A percentile compares a stretch with the other conserved stretches of the same genome.
These are phyloP conservation scores for Pyrocephalus nanus DNA, from an alignment of 2,797 vertebrate species.

Conservation along the genomic window DNA sequence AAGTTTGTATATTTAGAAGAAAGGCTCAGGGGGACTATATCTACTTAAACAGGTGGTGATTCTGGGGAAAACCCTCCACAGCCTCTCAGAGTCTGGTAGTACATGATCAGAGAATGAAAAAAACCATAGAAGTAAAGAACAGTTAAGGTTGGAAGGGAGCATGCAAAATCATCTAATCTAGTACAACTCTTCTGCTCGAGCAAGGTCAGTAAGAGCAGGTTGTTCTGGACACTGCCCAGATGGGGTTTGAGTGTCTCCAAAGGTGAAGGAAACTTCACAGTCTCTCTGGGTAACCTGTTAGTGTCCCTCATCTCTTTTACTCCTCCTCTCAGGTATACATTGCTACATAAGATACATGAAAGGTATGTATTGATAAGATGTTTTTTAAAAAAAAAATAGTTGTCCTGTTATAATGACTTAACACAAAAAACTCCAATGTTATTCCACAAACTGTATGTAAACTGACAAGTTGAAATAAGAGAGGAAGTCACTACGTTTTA, in stretches of 20 bases:
- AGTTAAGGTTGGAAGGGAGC: neutral
- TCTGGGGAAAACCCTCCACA: neutral
- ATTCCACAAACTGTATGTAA: neutral
- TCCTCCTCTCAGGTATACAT: neutral
- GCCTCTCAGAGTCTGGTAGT: neutral
- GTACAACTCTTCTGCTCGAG: neutral
- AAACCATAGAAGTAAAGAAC: neutral
- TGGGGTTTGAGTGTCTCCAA: neutral
- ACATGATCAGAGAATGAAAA: neutral
- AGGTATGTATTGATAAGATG: neutral
- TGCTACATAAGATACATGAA: neutral
- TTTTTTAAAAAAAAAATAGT: neutral
- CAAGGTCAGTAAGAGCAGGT: neutral
- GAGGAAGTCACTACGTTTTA: neutral
- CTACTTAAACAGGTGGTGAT: neutral
- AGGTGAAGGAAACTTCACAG: neutral
- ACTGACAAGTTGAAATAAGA: neutral
- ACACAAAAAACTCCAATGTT: neutral
- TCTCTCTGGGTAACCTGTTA: neutral
- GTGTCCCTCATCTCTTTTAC: neutral
- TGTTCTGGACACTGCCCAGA: neutral
- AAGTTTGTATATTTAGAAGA: neutral
- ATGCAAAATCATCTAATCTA: neutral
- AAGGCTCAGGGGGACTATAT: neutral
- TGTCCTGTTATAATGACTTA: neutral